Percentiles rank a stretch among this genome's conserved stretches.
Conservation (phyloP, 2,888 invertebrate genomes). For the Phalera bucephala region DNA sequence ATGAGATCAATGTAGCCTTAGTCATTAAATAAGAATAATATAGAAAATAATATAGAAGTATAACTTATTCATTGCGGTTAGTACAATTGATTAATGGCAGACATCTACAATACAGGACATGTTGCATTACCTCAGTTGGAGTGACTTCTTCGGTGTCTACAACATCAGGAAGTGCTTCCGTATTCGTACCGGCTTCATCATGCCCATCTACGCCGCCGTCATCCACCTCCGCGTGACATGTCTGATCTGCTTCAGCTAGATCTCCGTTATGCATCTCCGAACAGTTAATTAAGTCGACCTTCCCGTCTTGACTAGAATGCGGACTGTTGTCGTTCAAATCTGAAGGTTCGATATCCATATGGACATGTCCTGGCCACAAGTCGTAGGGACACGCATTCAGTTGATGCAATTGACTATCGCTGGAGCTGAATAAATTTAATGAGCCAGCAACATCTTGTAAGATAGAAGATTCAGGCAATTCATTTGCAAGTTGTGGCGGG, state of each 20-base stretch:
- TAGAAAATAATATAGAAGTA: too few relatives aligned
- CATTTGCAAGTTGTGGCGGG: slow-evolving; percentile 43
- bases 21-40: too few relatives aligned
- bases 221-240: slow-evolving; percentile 72
- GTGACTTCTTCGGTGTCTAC: slow-evolving; percentile 78
- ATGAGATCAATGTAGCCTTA: too few relatives aligned
- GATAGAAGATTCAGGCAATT: slow-evolving; percentile 58
- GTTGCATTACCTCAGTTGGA: slow-evolving; percentile 79
- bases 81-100: slow-evolving; percentile 68
- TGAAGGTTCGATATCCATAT: slow-evolving; percentile 57
- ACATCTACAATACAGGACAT: slow-evolving; percentile 74
- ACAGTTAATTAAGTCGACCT: slow-evolving; percentile 72
- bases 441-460: slow-evolving; percentile 77
- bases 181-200: slow-evolving; percentile 45
- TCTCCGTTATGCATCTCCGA: slow-evolving; percentile 87
- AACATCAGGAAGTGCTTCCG: slow-evolving; percentile 70
- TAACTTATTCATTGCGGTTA: slow-evolving; percentile 48
- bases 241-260: slow-evolving; percentile 92
- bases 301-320: slow-evolving; percentile 65
- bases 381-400: slow-evolving; percentile 67
- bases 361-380: slow-evolving; percentile 67
- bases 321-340: slow-evolving; percentile 57
- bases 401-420: slow-evolving; percentile 66
- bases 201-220: slow-evolving; percentile 35
- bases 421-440: slow-evolving; percentile 63